These are phyloP conservation scores for Lasioglossum oenotherae DNA, from an alignment of 2,888 invertebrate genomes.

Conservation along the genomic window DNA sequence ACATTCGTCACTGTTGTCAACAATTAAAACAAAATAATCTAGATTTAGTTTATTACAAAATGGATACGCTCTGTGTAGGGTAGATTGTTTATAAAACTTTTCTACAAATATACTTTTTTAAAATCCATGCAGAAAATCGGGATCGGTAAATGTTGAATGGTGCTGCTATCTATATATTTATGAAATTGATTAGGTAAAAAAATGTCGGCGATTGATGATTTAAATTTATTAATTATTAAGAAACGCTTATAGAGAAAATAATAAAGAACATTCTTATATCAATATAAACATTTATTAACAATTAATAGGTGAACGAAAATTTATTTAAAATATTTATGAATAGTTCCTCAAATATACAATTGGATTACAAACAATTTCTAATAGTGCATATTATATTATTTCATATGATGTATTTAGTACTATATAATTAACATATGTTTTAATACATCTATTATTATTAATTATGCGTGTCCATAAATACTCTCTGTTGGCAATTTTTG, in stretches of 20 bases:
- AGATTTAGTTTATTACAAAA: not conserved
- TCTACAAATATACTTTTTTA: not conserved
- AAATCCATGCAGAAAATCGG: not conserved
- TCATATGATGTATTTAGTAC: not conserved
- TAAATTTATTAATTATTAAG: not conserved
- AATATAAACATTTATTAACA: conserved; percentile 2
- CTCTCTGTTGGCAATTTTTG: not conserved
- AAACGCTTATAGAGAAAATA: not conserved
- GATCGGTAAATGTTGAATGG: not conserved
- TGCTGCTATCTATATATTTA: not conserved
- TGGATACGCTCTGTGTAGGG: not conserved
- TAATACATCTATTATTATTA: not conserved
- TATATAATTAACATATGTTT: not conserved
- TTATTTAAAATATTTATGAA: not conserved
- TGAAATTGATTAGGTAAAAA: not conserved
- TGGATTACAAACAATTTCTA: not conserved
- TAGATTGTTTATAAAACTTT: not conserved
- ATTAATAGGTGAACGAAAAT: not conserved
- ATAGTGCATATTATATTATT: not conserved
- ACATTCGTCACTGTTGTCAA: not conserved
- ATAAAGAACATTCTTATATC: conserved; percentile 6
- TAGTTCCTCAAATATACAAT: not conserved
- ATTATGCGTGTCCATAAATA: not conserved
- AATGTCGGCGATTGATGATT: not conserved
- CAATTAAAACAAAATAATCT: not conserved